A percentile compares a stretch with the other conserved stretches of the same genome.
These are phyloP conservation scores for Pachliopta kotzebuea DNA, from an alignment of 2,888 invertebrate species.

Conservation along the genomic window DNA sequence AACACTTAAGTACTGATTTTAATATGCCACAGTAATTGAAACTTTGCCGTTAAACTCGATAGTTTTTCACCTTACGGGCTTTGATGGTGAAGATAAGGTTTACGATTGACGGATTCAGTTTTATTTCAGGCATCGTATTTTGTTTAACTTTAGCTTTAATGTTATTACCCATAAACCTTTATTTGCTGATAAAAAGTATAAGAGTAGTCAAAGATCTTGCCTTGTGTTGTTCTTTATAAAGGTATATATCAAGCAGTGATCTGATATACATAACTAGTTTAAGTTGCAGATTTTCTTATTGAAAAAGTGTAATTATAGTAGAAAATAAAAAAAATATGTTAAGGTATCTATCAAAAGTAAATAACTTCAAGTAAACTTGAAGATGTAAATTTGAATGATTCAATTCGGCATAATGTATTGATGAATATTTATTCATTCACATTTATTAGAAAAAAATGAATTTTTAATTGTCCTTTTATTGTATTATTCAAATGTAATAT, in stretches of 20 bases:
- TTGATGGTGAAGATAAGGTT: slow-evolving; percentile 15
- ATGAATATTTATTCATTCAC: neutral
- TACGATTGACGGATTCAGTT: slow-evolving; percentile 11
- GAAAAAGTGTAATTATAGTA: no score
- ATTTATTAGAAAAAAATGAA: slow-evolving; percentile 7
- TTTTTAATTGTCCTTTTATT: slow-evolving; percentile 26
- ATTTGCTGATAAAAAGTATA: no score
- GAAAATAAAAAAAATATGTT: no score
- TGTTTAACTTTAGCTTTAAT: no score
- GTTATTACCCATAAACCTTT: no score
- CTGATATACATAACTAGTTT: no score
- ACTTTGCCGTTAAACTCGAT: slow-evolving; percentile 29
- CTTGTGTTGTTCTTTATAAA: no score
- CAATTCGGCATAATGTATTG: neutral
- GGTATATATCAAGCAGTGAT: no score
- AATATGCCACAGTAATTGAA: slow-evolving; percentile 29
- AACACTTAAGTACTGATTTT: slow-evolving; percentile 21
- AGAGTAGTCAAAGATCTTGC: no score
- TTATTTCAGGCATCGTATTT: neutral
- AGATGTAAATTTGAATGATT: neutral
- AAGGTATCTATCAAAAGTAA: no score
- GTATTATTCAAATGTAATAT: slow-evolving; percentile 28
- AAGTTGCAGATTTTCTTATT: no score
- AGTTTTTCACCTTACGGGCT: slow-evolving; percentile 1
- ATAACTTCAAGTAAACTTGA: no score